Evolutionary conservation across 2,113 vertebrate species (phyloP).

Genomic region (Ageneiosus marmoratus): DNA sequence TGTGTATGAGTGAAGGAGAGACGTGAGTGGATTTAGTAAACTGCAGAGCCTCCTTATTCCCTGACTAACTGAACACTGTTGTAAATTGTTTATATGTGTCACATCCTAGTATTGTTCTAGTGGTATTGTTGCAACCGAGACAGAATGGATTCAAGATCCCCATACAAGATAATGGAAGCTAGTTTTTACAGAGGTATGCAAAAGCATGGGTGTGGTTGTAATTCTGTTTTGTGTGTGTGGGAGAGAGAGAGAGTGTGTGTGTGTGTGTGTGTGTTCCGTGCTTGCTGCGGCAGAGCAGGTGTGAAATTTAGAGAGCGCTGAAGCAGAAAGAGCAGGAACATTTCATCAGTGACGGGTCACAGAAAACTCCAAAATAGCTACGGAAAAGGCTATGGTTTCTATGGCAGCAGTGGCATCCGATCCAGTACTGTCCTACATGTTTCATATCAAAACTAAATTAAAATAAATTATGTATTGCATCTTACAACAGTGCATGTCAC

Average conservation of each 20-base stretch:
- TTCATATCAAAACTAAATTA: not conserved
- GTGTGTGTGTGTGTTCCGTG: not conserved
- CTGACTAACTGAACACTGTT: not conserved
- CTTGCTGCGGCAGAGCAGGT: slow-evolving; percentile 27
- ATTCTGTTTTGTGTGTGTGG: not conserved
- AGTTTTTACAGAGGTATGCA: not conserved
- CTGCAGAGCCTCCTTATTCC: not conserved
- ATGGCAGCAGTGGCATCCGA: slow-evolving; percentile 22
- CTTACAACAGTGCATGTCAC: not conserved
- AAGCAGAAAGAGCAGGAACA: slow-evolving; percentile 33
- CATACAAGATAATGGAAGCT: not conserved
- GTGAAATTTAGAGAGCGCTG: slow-evolving; percentile 35
- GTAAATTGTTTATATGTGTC: not conserved
- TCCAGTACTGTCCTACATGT: not conserved
- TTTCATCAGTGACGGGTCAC: slow-evolving; percentile 44
- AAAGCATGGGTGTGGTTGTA: not conserved
- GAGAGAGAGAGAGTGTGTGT: too few species aligned
- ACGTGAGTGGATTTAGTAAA: not conserved
- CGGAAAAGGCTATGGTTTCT: not conserved
- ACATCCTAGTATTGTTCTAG: slow-evolving; percentile 28
- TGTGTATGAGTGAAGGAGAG: not conserved
- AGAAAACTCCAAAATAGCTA: slow-evolving; percentile 36
- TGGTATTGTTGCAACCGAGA: not conserved
- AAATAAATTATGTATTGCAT: not conserved
- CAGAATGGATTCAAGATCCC: not conserved